Base-by-base conservation (phyloP, 1,140 invertebrate species). In the Leptoteleia sp. region DNA sequence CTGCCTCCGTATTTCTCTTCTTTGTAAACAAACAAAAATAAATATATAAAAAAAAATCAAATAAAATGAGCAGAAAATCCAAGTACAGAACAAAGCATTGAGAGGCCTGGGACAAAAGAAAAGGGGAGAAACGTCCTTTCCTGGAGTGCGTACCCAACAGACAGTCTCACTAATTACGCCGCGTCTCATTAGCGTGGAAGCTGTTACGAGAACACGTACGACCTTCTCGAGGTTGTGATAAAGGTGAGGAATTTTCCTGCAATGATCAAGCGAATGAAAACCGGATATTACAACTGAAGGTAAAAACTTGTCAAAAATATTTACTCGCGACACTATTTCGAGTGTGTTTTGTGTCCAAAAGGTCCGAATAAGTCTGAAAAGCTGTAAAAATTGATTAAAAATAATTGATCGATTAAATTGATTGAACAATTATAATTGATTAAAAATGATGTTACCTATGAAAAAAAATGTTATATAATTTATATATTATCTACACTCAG, bases 151-250 rank as follows among this genome's bases (percentile, higher is more conserved):
- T 73, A 68, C 65, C 72, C 73, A 79, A 75, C 80, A 87, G 87
- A 89, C 86, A 87, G 85, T 88, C 84, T 88, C 87, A 89, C 88
- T 89, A 89, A 89, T 89, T 89, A 89, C 87, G 82, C 85, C 80
- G 85, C 84, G 87, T 87, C 88, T 89, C 88, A 89, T 89, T 89
- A 89, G 86, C 86, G 85, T 86, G 64, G 79, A 83, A 82, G 80
- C 79, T 76, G 76, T 72, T 81, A 81, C 76, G 79, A 81, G 80
- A 76, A 83, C 81, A 85, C 84, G 82, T 83, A 83, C 80, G 75
- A 45, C 73, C 62, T 75, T 79, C 70, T 61, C 55, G 42, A 52
- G 48, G 62, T 38, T 45, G 59, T 68, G 64, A 79, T 79, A 65
- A 75, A 75, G 50, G 71, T 65, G 50, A 59, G 73, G 54, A 78